Conservation (phyloP, 2,888 invertebrate genomes). For the Panorpa germanica region DNA sequence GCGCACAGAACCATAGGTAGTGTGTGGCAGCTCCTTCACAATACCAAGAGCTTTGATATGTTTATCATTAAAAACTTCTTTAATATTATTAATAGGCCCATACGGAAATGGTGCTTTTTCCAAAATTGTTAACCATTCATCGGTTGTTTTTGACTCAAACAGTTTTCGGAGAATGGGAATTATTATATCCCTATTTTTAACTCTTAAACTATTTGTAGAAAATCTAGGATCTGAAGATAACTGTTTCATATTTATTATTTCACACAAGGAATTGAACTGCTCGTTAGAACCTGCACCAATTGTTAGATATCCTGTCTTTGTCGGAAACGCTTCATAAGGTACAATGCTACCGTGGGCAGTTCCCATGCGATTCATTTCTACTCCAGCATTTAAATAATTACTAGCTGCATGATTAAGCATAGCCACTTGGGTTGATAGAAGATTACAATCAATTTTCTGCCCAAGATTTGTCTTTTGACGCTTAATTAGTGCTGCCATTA, state of each 20-base stretch:
- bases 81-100: constrained; percentile 76
- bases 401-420: constrained; percentile 76
- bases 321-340: constrained; percentile 80
- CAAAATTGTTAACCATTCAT: constrained; percentile 57
- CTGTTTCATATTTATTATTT: constrained; percentile 35
- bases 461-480: constrained; percentile 60
- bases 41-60: constrained; percentile 59
- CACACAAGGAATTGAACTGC: constrained; percentile 59
- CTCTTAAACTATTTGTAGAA: constrained; percentile 51
- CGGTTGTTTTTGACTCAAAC: constrained; percentile 41
- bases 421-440: constrained; percentile 84
- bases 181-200: constrained; percentile 52
- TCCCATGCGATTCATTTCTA: constrained; percentile 67
- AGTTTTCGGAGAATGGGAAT: constrained; percentile 37
- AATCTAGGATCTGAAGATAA: constrained; percentile 45
- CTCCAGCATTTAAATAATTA: constrained; percentile 73
- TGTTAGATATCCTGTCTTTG: constrained; percentile 66
- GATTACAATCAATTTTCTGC: constrained; percentile 83
- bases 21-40: constrained; percentile 52
- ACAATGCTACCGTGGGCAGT: constrained; percentile 89
- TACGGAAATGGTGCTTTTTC: constrained; percentile 63
- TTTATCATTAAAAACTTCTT: constrained; percentile 72
- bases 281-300: constrained; percentile 73
- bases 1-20: constrained; percentile 47
- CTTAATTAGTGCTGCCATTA: constrained; percentile 74